Evolutionary conservation across 2,888 invertebrate genomes (phyloP), one percentile per base, ranked within the genome.

Genomic region (Lasioglossum zephyrum): DNA sequence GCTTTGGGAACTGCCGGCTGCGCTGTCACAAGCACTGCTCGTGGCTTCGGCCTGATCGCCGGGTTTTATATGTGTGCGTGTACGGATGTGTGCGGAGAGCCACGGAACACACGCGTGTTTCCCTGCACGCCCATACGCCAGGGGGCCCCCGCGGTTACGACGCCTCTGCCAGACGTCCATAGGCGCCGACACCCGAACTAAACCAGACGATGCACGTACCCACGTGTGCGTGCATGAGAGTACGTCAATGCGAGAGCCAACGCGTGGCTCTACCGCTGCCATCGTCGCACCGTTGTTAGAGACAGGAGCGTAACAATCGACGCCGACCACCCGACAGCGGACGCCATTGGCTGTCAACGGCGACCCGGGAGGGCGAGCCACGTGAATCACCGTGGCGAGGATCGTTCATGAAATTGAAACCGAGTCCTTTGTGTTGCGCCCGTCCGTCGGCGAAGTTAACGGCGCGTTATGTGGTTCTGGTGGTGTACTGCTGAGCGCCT

Each of bases 21-120:
- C 79, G 79, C 83, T 83, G 86, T 88, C 89, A 91, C 88, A 83
- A 90, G 69, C 69, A 41, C 86, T 87, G 87, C 87, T 90, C 89
- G 84, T 91, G 88, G 87, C 88, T 87, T 85, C 86, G 73, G 87
- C 75, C 79, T 31, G 89, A 82, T 86, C 82, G 74, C 57, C 41
- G 53, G 69, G 82, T 86, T 82, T 87, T 84, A 80, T 88, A 85
- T 78, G 73, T 83, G 53, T 77, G 49, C 66, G 31, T 31, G 66
- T 73, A 3, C 73, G 6, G 31, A 36, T 36, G 22, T 36, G 57
- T 57, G 39, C 57, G 39, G 39, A 39, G 16, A 31, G 11, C 22
- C 11, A n/a, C 11, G 41, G 26, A 31, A 26, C 26, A 4, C 41
- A 36, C 73, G 53, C 11, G 22, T 31, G 6, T 74, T 82, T 86